Evolutionary conservation across 2,888 invertebrate species (phyloP), one percentile per base, ranked within the genome.

Genomic region (Protodeltote pygarga): DNA sequence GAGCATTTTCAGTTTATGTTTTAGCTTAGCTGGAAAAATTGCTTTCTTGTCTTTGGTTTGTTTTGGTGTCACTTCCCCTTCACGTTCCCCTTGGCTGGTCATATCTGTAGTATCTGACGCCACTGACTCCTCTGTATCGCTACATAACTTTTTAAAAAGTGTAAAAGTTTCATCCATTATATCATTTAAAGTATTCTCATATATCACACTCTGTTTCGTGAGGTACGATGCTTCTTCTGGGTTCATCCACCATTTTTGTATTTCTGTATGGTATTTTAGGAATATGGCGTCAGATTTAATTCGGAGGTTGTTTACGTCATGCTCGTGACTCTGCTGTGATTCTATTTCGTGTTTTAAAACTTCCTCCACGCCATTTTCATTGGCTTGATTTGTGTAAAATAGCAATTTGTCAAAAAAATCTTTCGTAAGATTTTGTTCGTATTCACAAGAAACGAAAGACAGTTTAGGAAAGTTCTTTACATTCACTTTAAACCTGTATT

Each of bases 201-300:
- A n/a, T n/a, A n/a, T n/a, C n/a, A n/a, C n/a, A n/a, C n/a, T n/a
- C n/a, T n/a, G n/a, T 27, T 10, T 37, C 8, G 49, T 50, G 0
- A 64, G 31, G 15, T 59, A 63, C 3, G 19, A n/a, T n/a, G 20
- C 53, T 2, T n/a, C 6, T 27, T 39, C 45, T 4, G 59, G 32
- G 0, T n/a, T 2, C 55, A 63, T 46, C 63, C 63, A 65, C 25
- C 51, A 32, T 11, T 37, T 55, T 19, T 55, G 60, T 14, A 63
- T 54, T 29, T 42, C 40, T 11, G 53, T 16, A 9, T 63, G 62
- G 20, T 53, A 63, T 23, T 47, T 41, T n/a, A 50, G 23, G 8
- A 35, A 64, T 11, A 64, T 42, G 0, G 35, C 17, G 9, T 49
- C 55, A 6, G 62, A 38, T 5, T 31, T 38, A 4, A 23, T 19